Percentiles rank a stretch among this genome's conserved stretches.
These are phyloP conservation scores for Chaetophractus vellerosus DNA, from an alignment of 2,797 vertebrate genomes.

Conservation along the genomic window DNA sequence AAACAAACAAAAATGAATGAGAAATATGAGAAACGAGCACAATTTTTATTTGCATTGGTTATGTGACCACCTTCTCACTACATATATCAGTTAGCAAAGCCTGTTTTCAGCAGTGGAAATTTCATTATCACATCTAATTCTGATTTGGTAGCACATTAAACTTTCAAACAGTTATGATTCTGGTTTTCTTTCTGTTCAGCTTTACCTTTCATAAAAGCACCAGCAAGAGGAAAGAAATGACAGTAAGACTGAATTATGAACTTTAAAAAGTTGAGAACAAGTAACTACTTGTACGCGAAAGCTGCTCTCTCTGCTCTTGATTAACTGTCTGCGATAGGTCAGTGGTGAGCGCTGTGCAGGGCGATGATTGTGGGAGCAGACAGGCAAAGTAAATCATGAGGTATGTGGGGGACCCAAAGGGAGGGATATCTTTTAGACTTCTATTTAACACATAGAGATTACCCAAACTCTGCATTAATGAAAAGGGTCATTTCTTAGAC, in stretches of 20 bases:
- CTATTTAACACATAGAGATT: neutral
- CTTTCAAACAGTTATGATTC: conserved; percentile 92
- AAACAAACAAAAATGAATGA: conserved; percentile 83
- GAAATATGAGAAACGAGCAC: conserved; percentile 81
- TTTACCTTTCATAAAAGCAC: conserved; percentile 86
- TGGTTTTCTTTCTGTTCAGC: conserved; percentile 87
- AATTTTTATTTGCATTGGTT: conserved; percentile 86
- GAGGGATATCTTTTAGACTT: conserved; percentile 53
- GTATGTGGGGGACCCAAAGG: neutral
- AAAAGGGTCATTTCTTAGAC: conserved; percentile 52
- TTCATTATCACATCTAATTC: conserved; percentile 92
- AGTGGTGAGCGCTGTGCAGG: neutral
- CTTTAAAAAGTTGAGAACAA: conserved; percentile 86
- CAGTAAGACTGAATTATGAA: conserved; percentile 88
- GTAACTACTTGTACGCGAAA: conserved; percentile 83
- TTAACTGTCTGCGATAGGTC: conserved; percentile 77
- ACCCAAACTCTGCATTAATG: conserved; percentile 40
- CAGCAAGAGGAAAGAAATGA: conserved; percentile 85
- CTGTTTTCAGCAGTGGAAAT: conserved; percentile 90
- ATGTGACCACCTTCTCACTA: conserved; percentile 88
- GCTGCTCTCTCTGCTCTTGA: conserved; percentile 78
- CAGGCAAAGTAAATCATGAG: conserved; percentile 19
- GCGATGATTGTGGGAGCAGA: conserved; percentile 58
- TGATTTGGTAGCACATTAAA: conserved; percentile 90
- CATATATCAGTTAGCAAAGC: conserved; percentile 88